phyloP scores from a whole-genome alignment of 2,797 vertebrate species.

The Neosalanx taihuensis region DNA sequence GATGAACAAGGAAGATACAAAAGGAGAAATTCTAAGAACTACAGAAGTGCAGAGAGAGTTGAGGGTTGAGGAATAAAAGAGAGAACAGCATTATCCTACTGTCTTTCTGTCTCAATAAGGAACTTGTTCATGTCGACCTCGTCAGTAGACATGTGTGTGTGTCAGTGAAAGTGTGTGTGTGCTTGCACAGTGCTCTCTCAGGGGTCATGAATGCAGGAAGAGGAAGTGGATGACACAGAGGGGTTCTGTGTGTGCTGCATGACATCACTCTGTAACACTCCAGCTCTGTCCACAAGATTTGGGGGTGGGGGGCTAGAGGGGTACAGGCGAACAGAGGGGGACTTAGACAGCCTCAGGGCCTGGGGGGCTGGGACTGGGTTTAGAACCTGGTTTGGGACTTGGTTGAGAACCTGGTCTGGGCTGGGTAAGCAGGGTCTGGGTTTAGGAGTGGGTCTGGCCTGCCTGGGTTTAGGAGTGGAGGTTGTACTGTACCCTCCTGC shows the following conservation, averaged over 20 bases:
- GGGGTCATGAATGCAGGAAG: constrained; percentile 62
- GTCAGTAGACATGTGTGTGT: constrained; percentile 68
- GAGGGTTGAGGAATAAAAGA: not conserved
- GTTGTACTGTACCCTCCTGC: too few species aligned
- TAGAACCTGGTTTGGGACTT: too few species aligned
- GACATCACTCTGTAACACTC: constrained; percentile 63
- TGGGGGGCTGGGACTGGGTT: constrained; percentile 9
- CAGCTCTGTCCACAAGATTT: constrained; percentile 20
- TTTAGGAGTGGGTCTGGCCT: too few species aligned
- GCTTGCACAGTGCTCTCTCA: constrained; percentile 25
- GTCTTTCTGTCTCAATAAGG: constrained; percentile 73
- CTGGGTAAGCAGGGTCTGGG: too few species aligned
- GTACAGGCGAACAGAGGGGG: constrained; percentile 3
- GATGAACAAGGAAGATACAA: constrained; percentile 8
- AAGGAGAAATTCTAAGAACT: constrained; percentile 48
- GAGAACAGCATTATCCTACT: constrained; percentile 36
- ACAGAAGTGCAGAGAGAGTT: not conserved
- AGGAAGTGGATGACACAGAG: constrained; percentile 71
- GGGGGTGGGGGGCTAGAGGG: constrained; percentile 10
- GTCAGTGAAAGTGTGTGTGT: not conserved
- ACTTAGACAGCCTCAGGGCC: not conserved
- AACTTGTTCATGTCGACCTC: constrained; percentile 66
- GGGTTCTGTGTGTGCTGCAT: constrained; percentile 70
- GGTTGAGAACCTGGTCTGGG: too few species aligned
- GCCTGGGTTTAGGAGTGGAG: too few species aligned